Base-by-base conservation (phyloP, 2,888 invertebrate genomes). In the Cenopis cana region DNA sequence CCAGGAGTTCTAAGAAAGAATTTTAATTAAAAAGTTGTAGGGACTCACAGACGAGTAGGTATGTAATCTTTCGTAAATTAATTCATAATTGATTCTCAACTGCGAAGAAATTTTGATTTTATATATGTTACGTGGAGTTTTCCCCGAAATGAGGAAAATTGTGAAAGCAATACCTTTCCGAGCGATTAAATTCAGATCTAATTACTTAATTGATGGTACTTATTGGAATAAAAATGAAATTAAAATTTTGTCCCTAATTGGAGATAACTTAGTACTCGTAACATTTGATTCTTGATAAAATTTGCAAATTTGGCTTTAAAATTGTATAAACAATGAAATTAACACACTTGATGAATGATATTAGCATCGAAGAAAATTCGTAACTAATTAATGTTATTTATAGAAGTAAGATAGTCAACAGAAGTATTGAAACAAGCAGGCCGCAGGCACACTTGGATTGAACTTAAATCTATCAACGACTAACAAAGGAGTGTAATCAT, bases 1-100 rank as follows among this genome's bases (percentile, higher is more conserved):
- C 85, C 82, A 85, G 83, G 82, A 83, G 81, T 82, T 80, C 79
- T 76, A 75, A 77, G 74, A 84, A 90, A 89, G 87, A 89, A 90
- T 90, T 90, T 90, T 89, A 91, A 91, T 91, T 90, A 90, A 88
- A 89, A 90, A 90, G 85, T 89, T 89, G 80, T 81, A 79, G 82
- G 82, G 79, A 87, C 88, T 86, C 86, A 79, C 81, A 75, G 76
- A 85, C 84, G 86, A 88, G 88, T 88, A 90, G 89, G 89, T 88
- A 90, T 90, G 89, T 91, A 88, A 90, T 90, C 88, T 89, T 86
- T 86, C 88, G 87, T 87, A 85, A 89, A 89, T 90, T 87, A 87
- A 87, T 89, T 89, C 83, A 84, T 89, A 90, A 90, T 91, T 90
- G 87, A 85, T 85, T 81, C 79, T 81, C 83, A 81, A 85, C 80